Evolutionary conservation across 2,797 vertebrate genomes (phyloP).

Genomic region (Bradypus variegatus): DNA sequence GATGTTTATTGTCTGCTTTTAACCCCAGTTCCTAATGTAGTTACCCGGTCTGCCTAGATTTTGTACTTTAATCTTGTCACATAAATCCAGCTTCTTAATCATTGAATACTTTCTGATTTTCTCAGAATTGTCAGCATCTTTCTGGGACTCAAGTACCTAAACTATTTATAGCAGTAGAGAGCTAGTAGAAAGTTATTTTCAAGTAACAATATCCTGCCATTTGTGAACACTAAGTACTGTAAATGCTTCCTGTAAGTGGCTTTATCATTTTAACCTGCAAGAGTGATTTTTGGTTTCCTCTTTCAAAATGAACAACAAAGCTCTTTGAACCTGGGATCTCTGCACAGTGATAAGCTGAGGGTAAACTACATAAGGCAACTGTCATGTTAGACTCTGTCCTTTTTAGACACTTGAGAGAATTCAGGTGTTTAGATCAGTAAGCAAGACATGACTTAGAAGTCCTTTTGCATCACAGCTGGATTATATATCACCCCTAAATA

Average conservation of each 20-base stretch:
- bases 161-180: slow-evolving; percentile 27
- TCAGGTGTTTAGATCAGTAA: background rate
- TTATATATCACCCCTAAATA: background rate
- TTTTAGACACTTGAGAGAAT: background rate
- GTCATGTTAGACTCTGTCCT: background rate
- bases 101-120: slow-evolving; percentile 50
- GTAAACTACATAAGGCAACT: background rate
- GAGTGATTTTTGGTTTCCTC: slow-evolving; percentile 28
- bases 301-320: background rate
- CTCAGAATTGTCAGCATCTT: slow-evolving; percentile 44
- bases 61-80: slow-evolving; percentile 51
- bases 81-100: slow-evolving; percentile 44
- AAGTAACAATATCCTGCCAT: slow-evolving; percentile 45
- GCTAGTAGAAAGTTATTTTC: slow-evolving; percentile 28
- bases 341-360: background rate
- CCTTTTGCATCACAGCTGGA: background rate
- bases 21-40: slow-evolving; percentile 30
- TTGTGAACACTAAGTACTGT: slow-evolving; percentile 37
- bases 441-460: background rate
- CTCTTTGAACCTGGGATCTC: background rate
- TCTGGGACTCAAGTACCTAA: slow-evolving; percentile 23
- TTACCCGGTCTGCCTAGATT: slow-evolving; percentile 34
- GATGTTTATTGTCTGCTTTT: background rate
- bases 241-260: slow-evolving; percentile 37
- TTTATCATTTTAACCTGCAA: background rate